Conservation (phyloP, 1,140 invertebrate genomes). For the Holotrichia oblita region DNA sequence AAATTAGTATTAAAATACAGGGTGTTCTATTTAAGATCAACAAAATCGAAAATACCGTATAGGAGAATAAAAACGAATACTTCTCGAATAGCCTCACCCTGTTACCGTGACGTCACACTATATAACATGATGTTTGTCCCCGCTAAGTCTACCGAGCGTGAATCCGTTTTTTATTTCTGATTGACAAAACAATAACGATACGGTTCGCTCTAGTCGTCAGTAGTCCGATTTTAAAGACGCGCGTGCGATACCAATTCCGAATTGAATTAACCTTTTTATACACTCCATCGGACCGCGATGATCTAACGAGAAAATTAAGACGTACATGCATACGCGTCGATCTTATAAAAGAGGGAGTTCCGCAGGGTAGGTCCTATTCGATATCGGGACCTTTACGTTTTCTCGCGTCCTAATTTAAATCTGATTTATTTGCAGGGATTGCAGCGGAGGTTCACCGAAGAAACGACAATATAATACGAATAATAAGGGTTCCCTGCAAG, state of each 20-base stretch:
- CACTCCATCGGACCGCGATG: too few relatives aligned
- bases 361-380: neutral
- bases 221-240: too few relatives aligned
- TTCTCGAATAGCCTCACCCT: neutral
- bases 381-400: neutral
- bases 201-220: too few relatives aligned
- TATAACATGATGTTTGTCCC: conserved; percentile 1
- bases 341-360: too few relatives aligned
- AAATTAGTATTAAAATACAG: too few relatives aligned
- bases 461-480: conserved; percentile 16
- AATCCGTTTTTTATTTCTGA: conserved; percentile 30
- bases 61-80: too few relatives aligned
- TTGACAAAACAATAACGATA: conserved; percentile 36
- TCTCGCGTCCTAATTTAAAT: neutral
- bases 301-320: too few relatives aligned
- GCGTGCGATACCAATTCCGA: too few relatives aligned
- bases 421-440: conserved; percentile 21
- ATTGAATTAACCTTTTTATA: too few relatives aligned
- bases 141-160: neutral
- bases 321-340: too few relatives aligned
- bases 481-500: neutral
- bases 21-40: too few relatives aligned
- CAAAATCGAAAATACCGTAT: too few relatives aligned
- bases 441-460: conserved; percentile 19
- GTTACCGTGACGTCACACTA: neutral